Evolutionary conservation across 2,113 vertebrate genomes (phyloP).

Genomic region (Neopipo cinnamomea): DNA sequence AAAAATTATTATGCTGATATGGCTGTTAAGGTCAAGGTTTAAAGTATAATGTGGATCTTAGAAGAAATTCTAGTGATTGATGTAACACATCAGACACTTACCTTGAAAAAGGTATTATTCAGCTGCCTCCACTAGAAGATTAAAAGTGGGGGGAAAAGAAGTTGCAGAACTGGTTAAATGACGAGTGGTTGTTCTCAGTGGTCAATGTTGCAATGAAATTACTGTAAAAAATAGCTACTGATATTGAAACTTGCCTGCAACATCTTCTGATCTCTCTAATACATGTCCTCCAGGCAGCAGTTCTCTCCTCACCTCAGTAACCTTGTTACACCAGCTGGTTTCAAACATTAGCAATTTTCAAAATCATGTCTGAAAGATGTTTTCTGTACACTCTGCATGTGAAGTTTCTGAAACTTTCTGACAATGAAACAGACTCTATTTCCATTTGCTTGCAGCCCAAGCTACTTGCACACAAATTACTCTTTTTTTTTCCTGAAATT

Average conservation of each 20-base stretch:
- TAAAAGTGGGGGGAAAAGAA: constrained; percentile 38
- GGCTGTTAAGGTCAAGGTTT: constrained; percentile 61
- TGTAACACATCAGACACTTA: constrained; percentile 44
- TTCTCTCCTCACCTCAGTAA: constrained; percentile 58
- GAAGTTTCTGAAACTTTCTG: constrained; percentile 46
- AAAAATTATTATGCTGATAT: constrained; percentile 46
- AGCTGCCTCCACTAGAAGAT: constrained; percentile 44
- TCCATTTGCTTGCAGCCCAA: neutral
- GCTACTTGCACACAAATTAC: neutral
- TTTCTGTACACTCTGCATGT: constrained; percentile 27
- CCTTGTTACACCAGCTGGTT: constrained; percentile 47
- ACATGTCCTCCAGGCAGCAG: constrained; percentile 42
- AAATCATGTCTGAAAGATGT: constrained; percentile 17
- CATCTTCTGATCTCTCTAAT: constrained; percentile 49
- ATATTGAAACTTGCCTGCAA: constrained; percentile 56
- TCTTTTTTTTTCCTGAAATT: neutral
- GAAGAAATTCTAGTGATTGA: constrained; percentile 35
- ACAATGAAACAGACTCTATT: neutral
- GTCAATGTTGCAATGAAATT: constrained; percentile 60
- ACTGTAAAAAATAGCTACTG: constrained; percentile 58
- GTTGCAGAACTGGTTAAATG: constrained; percentile 44
- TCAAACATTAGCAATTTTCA: constrained; percentile 58
- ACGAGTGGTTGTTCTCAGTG: constrained; percentile 46
- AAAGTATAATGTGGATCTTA: constrained; percentile 50
- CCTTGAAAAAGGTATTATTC: constrained; percentile 45